Base-by-base conservation (phyloP, 2,888 invertebrate species). In the Gerris lacustris region DNA sequence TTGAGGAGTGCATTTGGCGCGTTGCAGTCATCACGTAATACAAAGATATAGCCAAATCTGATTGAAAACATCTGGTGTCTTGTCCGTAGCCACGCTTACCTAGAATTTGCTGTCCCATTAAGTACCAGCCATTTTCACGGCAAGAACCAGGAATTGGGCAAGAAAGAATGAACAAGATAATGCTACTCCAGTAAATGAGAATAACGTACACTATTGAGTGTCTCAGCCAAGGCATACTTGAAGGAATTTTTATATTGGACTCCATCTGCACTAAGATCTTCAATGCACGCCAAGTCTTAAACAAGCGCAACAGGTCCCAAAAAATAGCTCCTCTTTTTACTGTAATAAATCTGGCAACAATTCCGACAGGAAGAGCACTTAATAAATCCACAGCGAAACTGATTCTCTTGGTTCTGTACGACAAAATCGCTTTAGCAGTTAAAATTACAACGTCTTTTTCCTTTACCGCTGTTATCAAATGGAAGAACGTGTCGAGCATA, bases 211-310 rank as follows among this genome's bases (percentile, higher is more conserved):
- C 17, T 15, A 17, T 66, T n/a, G 17, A 2, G 43, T 66, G 66
- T 66, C 66, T 66, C 9, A 66, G 9, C 18, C 17, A 66, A 17
- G 7, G 17, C 17, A 66, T n/a, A 66, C 9, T 17, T 2, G 66
- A 1, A 2, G 17, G 17, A 11, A 15, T 66, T 17, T 9, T 9
- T 66, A n/a, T 66, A n/a, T 17, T 17, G 17, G 17, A 18, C 5
- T 66, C 66, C 17, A 66, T 18, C 2, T 2, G 2, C 5, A 66
- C 17, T 18, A 66, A 18, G 9, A 66, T 18, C 17, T 66, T 18
- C 17, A 66, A 17, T 31, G 17, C 66, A 9, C 66, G 11, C 66
- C 66, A 66, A 17, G 18, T 66, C 17, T 66, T 66, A 66, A 66
- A 31, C 17, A 66, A 66, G 2, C 66, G 2, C 9, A 66, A 66